Conservation (phyloP, 2,888 invertebrate genomes). For the Ischnus inquisitorius region DNA sequence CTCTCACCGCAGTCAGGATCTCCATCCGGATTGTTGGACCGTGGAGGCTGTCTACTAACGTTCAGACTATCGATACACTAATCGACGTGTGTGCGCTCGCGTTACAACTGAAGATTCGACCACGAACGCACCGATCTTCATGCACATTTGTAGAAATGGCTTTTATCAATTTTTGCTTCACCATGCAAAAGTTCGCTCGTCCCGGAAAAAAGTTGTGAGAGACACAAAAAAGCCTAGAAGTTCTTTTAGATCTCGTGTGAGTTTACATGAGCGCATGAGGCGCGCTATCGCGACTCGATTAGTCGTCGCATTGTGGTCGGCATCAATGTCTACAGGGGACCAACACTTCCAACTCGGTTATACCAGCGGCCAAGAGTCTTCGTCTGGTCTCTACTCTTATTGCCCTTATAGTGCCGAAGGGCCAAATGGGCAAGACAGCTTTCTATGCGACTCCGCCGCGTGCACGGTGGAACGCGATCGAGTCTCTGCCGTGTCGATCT, state of each 20-base stretch:
- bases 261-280: background rate
- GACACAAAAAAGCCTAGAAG: background rate
- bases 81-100: conserved; percentile 30
- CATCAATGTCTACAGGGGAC: conserved; percentile 75
- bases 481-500: conserved; percentile 16
- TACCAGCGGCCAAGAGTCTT: conserved; percentile 3
- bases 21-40: conserved; percentile 31
- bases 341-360: conserved; percentile 23
- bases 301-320: conserved; percentile 77
- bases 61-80: conserved; percentile 39
- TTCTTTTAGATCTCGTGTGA: background rate
- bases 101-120: background rate
- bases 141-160: conserved; percentile 25
- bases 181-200: conserved; percentile 1
- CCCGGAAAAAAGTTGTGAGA: background rate
- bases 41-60: conserved; percentile 6
- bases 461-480: conserved; percentile 22
- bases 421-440: conserved; percentile 15
- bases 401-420: conserved; percentile 2
- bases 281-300: conserved; percentile 77
- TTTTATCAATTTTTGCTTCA: background rate
- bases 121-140: background rate
- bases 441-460: conserved; percentile 18
- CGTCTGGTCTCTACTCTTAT: conserved; percentile 16
- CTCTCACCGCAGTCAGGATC: conserved; percentile 39